A percentile compares a stretch with the other conserved stretches of the same genome.
phyloP scores from a whole-genome alignment of 1,140 invertebrate species.

The Drosophila burlai region DNA sequence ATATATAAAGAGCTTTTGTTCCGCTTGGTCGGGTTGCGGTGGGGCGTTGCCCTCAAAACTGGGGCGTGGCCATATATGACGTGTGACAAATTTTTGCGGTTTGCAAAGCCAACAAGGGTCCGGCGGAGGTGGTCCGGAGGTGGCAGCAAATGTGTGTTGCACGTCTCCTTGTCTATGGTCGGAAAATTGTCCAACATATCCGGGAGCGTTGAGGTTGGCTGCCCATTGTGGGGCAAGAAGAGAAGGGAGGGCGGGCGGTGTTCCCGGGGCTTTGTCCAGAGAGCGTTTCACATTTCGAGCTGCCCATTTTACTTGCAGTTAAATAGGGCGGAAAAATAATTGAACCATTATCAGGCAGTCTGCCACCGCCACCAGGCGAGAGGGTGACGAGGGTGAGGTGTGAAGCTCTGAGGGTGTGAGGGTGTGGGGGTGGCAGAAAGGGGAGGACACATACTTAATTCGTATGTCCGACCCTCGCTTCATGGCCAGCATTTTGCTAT shows the following conservation, averaged over 20 bases:
- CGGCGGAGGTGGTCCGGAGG: not conserved
- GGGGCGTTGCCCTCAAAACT: slow-evolving; percentile 39
- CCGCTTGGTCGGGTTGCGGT: slow-evolving; percentile 7
- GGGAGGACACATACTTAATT: slow-evolving; percentile 27
- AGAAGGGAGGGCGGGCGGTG: no score
- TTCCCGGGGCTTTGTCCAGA: not conserved
- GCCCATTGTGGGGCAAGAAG: slow-evolving; percentile 27
- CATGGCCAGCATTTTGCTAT: not conserved
- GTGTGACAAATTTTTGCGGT: slow-evolving; percentile 75
- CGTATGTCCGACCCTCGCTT: not conserved
- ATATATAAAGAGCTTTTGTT: slow-evolving; percentile 60
- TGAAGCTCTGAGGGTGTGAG: no score
- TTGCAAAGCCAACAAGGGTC: slow-evolving; percentile 52
- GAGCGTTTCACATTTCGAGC: slow-evolving; percentile 24
- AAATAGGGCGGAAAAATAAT: slow-evolving; percentile 84
- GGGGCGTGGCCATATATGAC: slow-evolving; percentile 64
- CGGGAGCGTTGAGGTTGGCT: slow-evolving; percentile 64
- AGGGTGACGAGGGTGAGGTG: not conserved
- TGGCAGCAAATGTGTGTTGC: slow-evolving; percentile 37
- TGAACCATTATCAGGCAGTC: slow-evolving; percentile 81
- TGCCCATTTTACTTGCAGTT: slow-evolving; percentile 70
- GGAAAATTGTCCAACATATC: slow-evolving; percentile 78
- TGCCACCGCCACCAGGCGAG: slow-evolving; percentile 5
- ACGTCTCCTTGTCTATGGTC: slow-evolving; percentile 66
- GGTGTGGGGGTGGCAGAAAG: not conserved